Evolutionary conservation across 2,797 vertebrate genomes (phyloP).

Genomic region (Hylomyscus alleni): DNA sequence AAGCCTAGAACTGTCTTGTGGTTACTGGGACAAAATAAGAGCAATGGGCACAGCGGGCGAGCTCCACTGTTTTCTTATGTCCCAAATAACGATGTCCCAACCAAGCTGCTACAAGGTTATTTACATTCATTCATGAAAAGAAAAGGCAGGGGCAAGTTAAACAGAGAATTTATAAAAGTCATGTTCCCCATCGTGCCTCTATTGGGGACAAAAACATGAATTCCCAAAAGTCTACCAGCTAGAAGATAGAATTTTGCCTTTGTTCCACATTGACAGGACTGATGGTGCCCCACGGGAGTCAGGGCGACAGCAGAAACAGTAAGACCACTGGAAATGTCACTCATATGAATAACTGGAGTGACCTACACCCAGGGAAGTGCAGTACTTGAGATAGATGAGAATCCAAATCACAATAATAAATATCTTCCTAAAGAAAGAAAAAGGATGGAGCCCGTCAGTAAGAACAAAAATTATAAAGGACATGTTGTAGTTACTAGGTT

Average conservation of each 20-base stretch:
- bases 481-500: neutral
- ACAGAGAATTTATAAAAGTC: neutral
- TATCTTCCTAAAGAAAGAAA: neutral
- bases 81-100: neutral
- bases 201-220: neutral
- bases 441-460: neutral
- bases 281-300: neutral
- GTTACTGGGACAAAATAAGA: neutral
- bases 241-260: neutral
- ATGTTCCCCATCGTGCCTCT: neutral
- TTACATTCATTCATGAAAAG: neutral
- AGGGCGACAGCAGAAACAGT: neutral
- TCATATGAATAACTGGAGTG: neutral
- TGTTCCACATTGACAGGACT: neutral
- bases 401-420: neutral
- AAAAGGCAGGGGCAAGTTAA: neutral
- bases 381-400: neutral
- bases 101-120: neutral
- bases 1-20: neutral
- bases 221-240: neutral
- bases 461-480: neutral
- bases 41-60: neutral
- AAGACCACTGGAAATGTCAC: neutral
- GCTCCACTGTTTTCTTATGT: neutral
- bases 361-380: neutral